Evolutionary conservation across 2,888 invertebrate species (phyloP).

Genomic region (Elegia similella): DNA sequence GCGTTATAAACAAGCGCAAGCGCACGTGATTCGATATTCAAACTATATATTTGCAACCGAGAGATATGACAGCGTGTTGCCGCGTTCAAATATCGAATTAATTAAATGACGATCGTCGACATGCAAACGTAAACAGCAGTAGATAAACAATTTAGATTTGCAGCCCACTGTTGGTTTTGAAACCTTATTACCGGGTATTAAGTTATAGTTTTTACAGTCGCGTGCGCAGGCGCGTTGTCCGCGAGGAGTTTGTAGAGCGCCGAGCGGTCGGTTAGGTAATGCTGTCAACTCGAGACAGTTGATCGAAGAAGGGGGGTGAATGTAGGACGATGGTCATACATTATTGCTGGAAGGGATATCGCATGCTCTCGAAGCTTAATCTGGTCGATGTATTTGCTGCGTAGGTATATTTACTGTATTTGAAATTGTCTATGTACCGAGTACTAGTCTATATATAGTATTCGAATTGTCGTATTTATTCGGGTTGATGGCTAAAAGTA

Average conservation of each 20-base stretch:
- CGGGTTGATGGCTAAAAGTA: too few relatives aligned
- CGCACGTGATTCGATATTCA: constrained; percentile 31
- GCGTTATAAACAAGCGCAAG: constrained; percentile 31
- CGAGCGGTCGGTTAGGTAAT: constrained; percentile 73
- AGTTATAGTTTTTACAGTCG: constrained; percentile 32
- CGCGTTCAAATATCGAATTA: constrained; percentile 73
- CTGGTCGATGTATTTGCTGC: constrained; percentile 19
- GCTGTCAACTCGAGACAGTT: constrained; percentile 64
- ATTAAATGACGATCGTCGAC: constrained; percentile 69
- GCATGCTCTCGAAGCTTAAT: constrained; percentile 13
- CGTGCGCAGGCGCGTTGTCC: constrained; percentile 31
- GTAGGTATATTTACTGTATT: too few relatives aligned
- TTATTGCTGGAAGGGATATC: constrained; percentile 55
- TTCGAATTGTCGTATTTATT: too few relatives aligned
- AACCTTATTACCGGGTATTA: constrained; percentile 44
- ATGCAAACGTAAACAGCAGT: constrained; percentile 66
- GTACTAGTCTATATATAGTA: too few relatives aligned
- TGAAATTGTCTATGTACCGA: too few relatives aligned
- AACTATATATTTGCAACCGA: constrained; percentile 32
- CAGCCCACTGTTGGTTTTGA: constrained; percentile 32
- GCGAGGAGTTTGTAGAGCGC: constrained; percentile 62
- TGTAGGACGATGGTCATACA: constrained; percentile 63
- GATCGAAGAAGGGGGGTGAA: constrained; percentile 74
- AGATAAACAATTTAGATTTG: constrained; percentile 52
- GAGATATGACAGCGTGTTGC: constrained; percentile 55